Evolutionary conservation across 2,888 invertebrate genomes (phyloP).

Genomic region (Dynastes hyllus): DNA sequence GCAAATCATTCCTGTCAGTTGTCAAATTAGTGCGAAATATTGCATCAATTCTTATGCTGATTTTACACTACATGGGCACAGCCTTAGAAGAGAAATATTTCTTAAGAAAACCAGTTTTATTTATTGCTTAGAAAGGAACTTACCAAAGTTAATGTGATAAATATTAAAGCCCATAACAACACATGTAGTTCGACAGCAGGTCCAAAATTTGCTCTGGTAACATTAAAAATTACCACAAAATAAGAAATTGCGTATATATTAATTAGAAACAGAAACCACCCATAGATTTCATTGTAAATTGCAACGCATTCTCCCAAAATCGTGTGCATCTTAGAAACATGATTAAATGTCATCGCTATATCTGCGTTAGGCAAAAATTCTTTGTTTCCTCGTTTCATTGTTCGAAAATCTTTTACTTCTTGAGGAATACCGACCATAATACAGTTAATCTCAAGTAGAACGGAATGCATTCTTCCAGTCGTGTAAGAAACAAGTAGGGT

Average conservation of each 20-base stretch:
- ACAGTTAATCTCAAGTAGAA: background rate
- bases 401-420: background rate
- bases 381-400: background rate
- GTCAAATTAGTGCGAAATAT: too few relatives aligned
- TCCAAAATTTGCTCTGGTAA: background rate
- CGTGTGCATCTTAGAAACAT: background rate
- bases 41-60: too few relatives aligned
- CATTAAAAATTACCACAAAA: slow-evolving; percentile 7
- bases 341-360: background rate
- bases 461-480: background rate
- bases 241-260: slow-evolving; percentile 18
- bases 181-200: background rate
- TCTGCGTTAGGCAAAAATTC: background rate
- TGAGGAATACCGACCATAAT: background rate
- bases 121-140: background rate
- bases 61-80: too few relatives aligned
- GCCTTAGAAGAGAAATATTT: too few relatives aligned
- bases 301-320: background rate
- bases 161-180: background rate
- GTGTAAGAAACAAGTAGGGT: background rate
- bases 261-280: background rate
- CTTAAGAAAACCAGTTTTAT: too few relatives aligned
- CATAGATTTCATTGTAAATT: slow-evolving; percentile 17
- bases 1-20: too few relatives aligned
- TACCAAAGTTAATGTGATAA: background rate